Evolutionary conservation across 1,140 invertebrate species (phyloP), one percentile per base, ranked within the genome.

Genomic region (Dendroctonus ponderosae): DNA sequence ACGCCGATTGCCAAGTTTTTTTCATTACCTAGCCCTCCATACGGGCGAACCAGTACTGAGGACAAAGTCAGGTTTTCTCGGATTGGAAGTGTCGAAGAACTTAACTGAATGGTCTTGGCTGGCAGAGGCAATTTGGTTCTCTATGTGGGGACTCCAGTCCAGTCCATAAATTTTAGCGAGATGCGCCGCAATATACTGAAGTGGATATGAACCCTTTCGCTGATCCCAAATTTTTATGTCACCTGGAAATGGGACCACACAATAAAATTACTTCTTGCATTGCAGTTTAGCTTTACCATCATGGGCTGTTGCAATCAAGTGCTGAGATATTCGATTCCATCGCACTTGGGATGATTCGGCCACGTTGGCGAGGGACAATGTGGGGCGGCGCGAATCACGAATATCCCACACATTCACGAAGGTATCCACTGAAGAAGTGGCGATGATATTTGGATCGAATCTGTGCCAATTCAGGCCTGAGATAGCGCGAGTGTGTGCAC

Each of bases 141-240:
- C 92, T 72, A 89, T 85, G 69, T 85, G 85, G 38, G 92, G 91
- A 82, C 89, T 94, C 95, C 95, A 97, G 78, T 97, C 94, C 44
- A 98, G 85, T 62, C 94, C 92, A 79, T 96, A 90, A 68, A 98
- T 96, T 82, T 90, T 96, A 62, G 91, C 90, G 56, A 95, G 81
- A 85, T 98, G 95, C 7, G 94, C 95, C 38, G 94, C 89, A 71
- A 97, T 93, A 72, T 97, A 98, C 74, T 95, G 91, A 0, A 95
- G 83, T 3, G 95, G 94, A 62, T 87, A 85, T 51, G 88, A 90
- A 53, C 88, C 87, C 83, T 96, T 96, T 70, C 96, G 84, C 72
- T 92, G 89, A 79, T 98, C 96, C 95, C 95, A 98, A 68, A 98
- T 87, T 79, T 95, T 90, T 7, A 97, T 86, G 80, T 98, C 95